A percentile compares a stretch with the other conserved stretches of the same genome.
These are phyloP conservation scores for Byasa hedistus DNA, from an alignment of 2,888 invertebrate species.

Conservation along the genomic window DNA sequence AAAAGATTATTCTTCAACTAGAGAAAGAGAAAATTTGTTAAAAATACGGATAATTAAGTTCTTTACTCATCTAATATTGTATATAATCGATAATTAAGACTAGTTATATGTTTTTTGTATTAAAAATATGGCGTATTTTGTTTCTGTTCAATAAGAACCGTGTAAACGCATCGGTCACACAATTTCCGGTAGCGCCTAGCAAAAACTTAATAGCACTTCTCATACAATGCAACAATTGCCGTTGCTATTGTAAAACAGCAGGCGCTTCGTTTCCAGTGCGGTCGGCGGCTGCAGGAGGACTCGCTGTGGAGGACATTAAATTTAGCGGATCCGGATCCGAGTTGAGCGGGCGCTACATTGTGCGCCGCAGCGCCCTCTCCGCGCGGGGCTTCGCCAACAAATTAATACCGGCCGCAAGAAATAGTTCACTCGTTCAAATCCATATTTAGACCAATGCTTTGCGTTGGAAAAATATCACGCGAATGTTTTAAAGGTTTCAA, in stretches of 20 bases:
- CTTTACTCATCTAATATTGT: too few relatives aligned
- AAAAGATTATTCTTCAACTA: too few relatives aligned
- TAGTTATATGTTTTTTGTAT: too few relatives aligned
- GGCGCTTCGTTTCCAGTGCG: constrained; percentile 33
- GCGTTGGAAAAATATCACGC: too few relatives aligned
- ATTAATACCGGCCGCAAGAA: too few relatives aligned
- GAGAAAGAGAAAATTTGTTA: too few relatives aligned
- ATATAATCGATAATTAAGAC: too few relatives aligned
- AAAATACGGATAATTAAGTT: too few relatives aligned
- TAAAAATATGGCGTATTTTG: background rate
- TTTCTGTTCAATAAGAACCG: background rate
- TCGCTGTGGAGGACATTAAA: constrained; percentile 27
- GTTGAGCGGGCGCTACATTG: constrained; percentile 17
- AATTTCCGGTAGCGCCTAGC: constrained; percentile 36
- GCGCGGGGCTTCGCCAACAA: constrained; percentile 4
- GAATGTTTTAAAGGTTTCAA: too few relatives aligned
- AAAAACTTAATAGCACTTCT: constrained; percentile 40
- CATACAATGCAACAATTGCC: constrained; percentile 35
- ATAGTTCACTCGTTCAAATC: too few relatives aligned
- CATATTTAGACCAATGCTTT: too few relatives aligned
- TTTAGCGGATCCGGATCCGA: constrained; percentile 28
- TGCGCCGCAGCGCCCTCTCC: constrained; percentile 13
- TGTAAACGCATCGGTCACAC: constrained; percentile 3
- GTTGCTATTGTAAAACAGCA: constrained; percentile 38
- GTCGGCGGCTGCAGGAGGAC: constrained; percentile 27